These are phyloP conservation scores for Toxotes jaculatrix DNA, from an alignment of 2,113 vertebrate genomes.

Conservation along the genomic window DNA sequence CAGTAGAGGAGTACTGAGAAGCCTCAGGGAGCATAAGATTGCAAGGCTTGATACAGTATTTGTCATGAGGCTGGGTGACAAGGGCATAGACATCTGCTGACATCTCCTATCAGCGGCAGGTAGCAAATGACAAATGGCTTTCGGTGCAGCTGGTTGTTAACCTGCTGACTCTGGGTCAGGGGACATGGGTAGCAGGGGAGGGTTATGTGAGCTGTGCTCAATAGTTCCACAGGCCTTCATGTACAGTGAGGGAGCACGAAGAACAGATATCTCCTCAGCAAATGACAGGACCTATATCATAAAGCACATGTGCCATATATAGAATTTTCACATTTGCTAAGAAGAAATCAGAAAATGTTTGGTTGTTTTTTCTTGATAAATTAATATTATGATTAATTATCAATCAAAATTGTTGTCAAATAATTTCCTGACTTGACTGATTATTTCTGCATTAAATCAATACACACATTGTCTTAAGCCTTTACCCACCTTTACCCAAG, in stretches of 20 bases:
- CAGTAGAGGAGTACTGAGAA: conserved; percentile 57
- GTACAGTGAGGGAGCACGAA: conserved; percentile 21
- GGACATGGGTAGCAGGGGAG: conserved; percentile 51
- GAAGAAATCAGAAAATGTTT: background rate
- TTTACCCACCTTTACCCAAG: background rate
- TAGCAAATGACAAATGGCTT: conserved; percentile 77
- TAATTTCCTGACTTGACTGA: background rate
- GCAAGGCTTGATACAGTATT: conserved; percentile 68
- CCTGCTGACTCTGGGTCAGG: conserved; percentile 75
- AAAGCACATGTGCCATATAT: background rate
- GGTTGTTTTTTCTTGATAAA: background rate
- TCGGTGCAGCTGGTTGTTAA: conserved; percentile 76
- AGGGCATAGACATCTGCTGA: conserved; percentile 73
- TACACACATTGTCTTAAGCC: background rate
- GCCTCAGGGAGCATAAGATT: conserved; percentile 61
- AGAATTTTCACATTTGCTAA: background rate
- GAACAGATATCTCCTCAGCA: conserved; percentile 10
- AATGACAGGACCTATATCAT: conserved; percentile 6
- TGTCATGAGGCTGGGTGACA: conserved; percentile 72
- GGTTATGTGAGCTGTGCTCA: conserved; percentile 60
- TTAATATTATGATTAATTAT: background rate
- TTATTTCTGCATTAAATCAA: background rate
- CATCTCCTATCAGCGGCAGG: conserved; percentile 74
- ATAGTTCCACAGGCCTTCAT: conserved; percentile 28
- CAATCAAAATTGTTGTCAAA: background rate